Conservation (phyloP, 2,797 vertebrate species). For the Sorex maritimensis region DNA sequence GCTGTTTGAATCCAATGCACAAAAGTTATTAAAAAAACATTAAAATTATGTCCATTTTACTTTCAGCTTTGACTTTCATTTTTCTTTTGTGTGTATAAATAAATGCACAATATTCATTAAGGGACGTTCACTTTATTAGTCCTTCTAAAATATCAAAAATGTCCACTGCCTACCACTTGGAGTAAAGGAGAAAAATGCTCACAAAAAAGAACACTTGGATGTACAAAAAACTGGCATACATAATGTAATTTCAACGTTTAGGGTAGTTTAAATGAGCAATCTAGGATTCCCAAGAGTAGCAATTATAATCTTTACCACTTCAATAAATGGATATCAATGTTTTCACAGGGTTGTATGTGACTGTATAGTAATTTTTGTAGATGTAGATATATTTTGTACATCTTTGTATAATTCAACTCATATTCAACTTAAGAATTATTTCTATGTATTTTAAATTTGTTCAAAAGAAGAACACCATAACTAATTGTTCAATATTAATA, state of each 20-base stretch:
- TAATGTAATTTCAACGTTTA: constrained; percentile 9
- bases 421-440: constrained; percentile 27
- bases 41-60: constrained; percentile 91
- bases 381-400: no score
- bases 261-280: constrained; percentile 11
- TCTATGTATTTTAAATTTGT: not conserved
- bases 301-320: not conserved
- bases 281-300: not conserved
- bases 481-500: not conserved
- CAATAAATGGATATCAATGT: not conserved
- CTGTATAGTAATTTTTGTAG: not conserved
- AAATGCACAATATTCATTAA: not conserved
- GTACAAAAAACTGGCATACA: not conserved
- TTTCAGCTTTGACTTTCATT: constrained; percentile 87
- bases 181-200: not conserved
- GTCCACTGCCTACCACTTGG: not conserved
- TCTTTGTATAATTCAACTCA: not conserved
- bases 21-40: constrained; percentile 92
- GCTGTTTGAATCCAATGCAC: constrained; percentile 97
- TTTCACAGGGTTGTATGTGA: not conserved
- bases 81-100: constrained; percentile 65
- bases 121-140: not conserved
- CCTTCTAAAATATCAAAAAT: not conserved
- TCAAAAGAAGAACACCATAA: not conserved
- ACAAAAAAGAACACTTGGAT: not conserved